Conservation (phyloP, 2,797 vertebrate genomes). For the Yasuhikotakia modesta region DNA sequence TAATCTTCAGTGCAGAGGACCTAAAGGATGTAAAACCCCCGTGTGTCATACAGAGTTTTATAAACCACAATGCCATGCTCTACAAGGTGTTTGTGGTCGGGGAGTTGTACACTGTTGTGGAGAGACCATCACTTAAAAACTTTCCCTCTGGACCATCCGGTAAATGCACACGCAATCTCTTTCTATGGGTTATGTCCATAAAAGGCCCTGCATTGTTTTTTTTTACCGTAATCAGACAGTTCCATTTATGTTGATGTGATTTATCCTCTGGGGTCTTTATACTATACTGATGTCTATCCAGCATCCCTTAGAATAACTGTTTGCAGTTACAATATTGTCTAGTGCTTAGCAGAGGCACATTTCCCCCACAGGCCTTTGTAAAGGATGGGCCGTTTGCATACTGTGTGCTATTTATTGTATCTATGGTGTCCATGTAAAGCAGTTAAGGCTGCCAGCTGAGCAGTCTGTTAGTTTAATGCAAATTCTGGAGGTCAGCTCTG, state of each 20-base stretch:
- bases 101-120: conserved; percentile 83
- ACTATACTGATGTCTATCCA: neutral
- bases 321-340: neutral
- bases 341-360: neutral
- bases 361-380: neutral
- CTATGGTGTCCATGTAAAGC: conserved; percentile 41
- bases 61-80: conserved; percentile 86
- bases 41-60: conserved; percentile 88
- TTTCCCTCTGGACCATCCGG: conserved; percentile 84
- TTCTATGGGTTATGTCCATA: conserved; percentile 6
- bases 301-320: neutral
- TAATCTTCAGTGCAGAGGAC: conserved; percentile 86
- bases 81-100: conserved; percentile 89
- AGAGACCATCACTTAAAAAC: conserved; percentile 86
- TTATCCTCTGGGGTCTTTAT: neutral
- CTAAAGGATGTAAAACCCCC: conserved; percentile 81
- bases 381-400: conserved; percentile 37
- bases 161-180: conserved; percentile 53
- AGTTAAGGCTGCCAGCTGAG: neutral
- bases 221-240: neutral
- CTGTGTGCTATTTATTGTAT: neutral
- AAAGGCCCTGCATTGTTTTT: neutral
- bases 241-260: neutral
- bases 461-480: conserved; percentile 45
- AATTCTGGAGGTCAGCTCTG: conserved; percentile 25